Percentiles rank a stretch among this genome's conserved stretches.
Conservation (phyloP, 2,113 vertebrate genomes). For the Tamias sibiricus region DNA sequence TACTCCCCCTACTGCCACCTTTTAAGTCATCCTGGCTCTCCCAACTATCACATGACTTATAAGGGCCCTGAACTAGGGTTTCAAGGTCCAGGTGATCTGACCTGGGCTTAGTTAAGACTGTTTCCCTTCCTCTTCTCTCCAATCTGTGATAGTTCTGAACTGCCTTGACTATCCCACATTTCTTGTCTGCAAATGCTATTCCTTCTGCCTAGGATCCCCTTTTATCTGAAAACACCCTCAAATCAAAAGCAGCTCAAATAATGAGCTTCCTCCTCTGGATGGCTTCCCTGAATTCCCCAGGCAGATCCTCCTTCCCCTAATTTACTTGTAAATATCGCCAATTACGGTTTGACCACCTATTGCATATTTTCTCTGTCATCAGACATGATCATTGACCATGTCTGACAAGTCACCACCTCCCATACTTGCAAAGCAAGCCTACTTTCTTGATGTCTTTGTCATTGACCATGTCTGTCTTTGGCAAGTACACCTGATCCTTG, state of each 20-base stretch:
- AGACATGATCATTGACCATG: not conserved
- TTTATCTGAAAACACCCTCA: constrained; percentile 25
- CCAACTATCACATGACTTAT: not conserved
- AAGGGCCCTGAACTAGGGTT: not conserved
- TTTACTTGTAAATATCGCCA: not conserved
- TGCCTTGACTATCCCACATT: too few species aligned
- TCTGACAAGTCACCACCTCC: too few species aligned
- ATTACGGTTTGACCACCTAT: not conserved
- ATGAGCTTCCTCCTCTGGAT: not conserved
- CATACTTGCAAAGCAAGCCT: too few species aligned
- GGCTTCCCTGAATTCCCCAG: not conserved
- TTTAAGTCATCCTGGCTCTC: not conserved
- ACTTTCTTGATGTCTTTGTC: too few species aligned
- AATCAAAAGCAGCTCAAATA: not conserved
- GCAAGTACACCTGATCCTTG: too few species aligned
- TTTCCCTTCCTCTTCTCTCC: not conserved
- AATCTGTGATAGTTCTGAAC: not conserved
- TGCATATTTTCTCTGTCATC: not conserved
- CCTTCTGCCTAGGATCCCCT: not conserved
- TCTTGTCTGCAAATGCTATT: not conserved
- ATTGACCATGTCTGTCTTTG: not conserved
- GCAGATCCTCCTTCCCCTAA: not conserved
- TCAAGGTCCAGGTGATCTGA: not conserved
- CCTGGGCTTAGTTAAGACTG: not conserved
- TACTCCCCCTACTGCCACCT: not conserved